Percentiles rank a stretch among this genome's conserved stretches.
phyloP scores from a whole-genome alignment of 1,140 invertebrate genomes.

The Bombus impatiens region DNA sequence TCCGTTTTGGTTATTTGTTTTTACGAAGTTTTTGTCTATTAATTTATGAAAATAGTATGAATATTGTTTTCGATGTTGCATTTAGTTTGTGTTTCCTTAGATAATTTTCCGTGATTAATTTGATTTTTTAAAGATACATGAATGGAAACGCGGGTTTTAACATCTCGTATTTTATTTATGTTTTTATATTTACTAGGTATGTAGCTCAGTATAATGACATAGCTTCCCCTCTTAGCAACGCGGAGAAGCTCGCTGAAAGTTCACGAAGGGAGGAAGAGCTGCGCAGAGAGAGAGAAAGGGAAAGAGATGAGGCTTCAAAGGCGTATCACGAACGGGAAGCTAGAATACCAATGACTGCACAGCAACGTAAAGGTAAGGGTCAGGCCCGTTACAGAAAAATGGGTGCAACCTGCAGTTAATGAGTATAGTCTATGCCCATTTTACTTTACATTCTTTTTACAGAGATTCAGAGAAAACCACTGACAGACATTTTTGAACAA shows the following conservation, averaged over 20 bases:
- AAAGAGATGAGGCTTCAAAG: slow-evolving; percentile 78
- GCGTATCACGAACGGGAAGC: slow-evolving; percentile 80
- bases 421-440: neutral
- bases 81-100: slow-evolving; percentile 4
- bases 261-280: slow-evolving; percentile 79
- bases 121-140: slow-evolving; percentile 37
- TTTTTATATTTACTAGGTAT: slow-evolving; percentile 80
- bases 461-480: slow-evolving; percentile 81
- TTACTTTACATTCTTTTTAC: neutral
- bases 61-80: slow-evolving; percentile 28
- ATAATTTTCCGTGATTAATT: neutral
- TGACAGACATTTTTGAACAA: slow-evolving; percentile 80
- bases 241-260: slow-evolving; percentile 79
- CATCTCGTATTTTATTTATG: slow-evolving; percentile 66
- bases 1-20: slow-evolving; percentile 46
- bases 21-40: neutral
- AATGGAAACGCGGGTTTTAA: slow-evolving; percentile 56
- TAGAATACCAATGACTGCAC: slow-evolving; percentile 72
- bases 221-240: slow-evolving; percentile 81
- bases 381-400: too few species aligned
- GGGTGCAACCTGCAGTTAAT: too few species aligned
- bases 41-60: neutral
- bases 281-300: slow-evolving; percentile 77
- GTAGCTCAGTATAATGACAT: slow-evolving; percentile 81
- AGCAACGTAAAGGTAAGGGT: slow-evolving; percentile 78